Evolutionary conservation across 2,888 invertebrate genomes (phyloP), one percentile per base, ranked within the genome.

Genomic region (Ophion slaviceki): DNA sequence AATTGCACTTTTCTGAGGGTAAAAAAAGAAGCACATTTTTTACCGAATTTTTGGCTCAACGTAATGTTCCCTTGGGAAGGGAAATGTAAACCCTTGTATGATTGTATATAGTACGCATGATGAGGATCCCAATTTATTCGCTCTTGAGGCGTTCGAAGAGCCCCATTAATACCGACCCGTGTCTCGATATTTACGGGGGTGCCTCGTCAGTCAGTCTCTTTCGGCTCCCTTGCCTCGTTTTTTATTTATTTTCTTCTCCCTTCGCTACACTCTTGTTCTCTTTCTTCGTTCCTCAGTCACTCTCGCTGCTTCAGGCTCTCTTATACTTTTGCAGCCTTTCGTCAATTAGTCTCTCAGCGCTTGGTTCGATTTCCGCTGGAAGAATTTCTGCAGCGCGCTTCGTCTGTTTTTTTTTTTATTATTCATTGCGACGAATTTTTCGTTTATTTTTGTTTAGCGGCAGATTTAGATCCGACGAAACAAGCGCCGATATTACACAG

Each of bases 301-400:
- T 66, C 76, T 67, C 66, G 36, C 70, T 67, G 84, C 80, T 76
- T 7, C 76, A 24, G 84, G 80, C 80, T 36, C 75, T 88, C 75
- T 88, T 88, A 85, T 79, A 85, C 76, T 68, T 81, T 74, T 70
- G 17, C 85, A 85, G 82, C 80, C 84, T 88, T 87, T 88, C 90
- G 90, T 92, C 92, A 92, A 92, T 92, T 92, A 92, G 92, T 91
- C 90, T 90, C 89, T 91, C 89, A 88, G 88, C 88, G 86, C 61
- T 61, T 20, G 24, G 24, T 61, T 61, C 20, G 8, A 61, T 61
- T 61, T 61, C 11, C 20, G 24, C 20, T 61, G 45, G 20, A 20
- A 68, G 20, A 2, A 67, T 17, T 61, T 7, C 61, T 20, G 8
- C 8, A 20, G 10, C 61, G 57, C 14, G 1, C 6, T 61, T 24